Conservation (phyloP, 2,113 vertebrate genomes). For the Phycodurus eques region DNA sequence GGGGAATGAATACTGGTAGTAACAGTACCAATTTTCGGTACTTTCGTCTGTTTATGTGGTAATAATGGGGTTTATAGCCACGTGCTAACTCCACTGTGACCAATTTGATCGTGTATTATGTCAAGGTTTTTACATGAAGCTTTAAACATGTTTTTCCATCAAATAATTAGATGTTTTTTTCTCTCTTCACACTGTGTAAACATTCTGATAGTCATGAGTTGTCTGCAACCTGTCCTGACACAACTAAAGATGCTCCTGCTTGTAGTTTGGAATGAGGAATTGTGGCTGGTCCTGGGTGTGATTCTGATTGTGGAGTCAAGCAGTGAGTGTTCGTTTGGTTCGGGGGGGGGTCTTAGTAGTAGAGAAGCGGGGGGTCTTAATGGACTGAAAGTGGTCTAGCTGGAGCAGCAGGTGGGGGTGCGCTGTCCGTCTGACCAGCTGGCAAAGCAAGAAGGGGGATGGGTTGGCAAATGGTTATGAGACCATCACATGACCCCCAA, state of each 20-base stretch:
- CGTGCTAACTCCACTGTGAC: neutral
- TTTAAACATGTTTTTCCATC: no score
- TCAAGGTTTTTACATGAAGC: neutral
- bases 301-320: neutral
- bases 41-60: no score
- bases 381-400: constrained; percentile 28
- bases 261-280: neutral
- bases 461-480: constrained; percentile 3
- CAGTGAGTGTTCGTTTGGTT: neutral
- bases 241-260: neutral
- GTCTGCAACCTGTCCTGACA: neutral
- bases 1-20: no score
- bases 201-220: neutral
- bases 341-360: no score
- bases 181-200: neutral
- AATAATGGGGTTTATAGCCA: neutral
- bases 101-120: neutral
- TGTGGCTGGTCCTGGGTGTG: neutral
- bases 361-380: constrained; percentile 14
- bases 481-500: constrained; percentile 22
- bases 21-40: no score
- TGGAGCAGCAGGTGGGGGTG: constrained; percentile 28
- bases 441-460: constrained; percentile 31
- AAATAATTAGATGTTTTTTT: neutral
- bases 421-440: constrained; percentile 8